Percentiles rank a stretch among this genome's conserved stretches.
These are phyloP conservation scores for Orius insidiosus DNA, from an alignment of 1,140 invertebrate species.

Conservation along the genomic window DNA sequence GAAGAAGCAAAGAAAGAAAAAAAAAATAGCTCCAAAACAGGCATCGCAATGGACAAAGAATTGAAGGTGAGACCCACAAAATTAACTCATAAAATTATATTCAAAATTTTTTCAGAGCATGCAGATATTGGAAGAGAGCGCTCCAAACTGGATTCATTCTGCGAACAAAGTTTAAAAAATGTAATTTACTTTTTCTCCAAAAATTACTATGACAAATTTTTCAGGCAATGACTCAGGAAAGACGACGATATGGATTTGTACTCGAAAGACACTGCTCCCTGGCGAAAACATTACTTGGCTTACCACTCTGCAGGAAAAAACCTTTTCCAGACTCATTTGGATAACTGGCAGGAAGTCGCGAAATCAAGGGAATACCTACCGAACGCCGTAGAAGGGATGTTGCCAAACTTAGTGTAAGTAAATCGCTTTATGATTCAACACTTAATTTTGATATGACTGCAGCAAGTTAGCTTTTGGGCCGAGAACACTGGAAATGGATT, in stretches of 20 bases:
- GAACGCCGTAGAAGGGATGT: constrained; percentile 60
- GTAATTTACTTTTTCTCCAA: constrained; percentile 35
- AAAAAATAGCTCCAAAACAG: constrained; percentile 56
- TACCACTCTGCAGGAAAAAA: constrained; percentile 64
- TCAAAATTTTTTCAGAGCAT: constrained; percentile 57
- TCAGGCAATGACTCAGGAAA: constrained; percentile 85
- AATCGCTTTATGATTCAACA: background rate
- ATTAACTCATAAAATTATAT: too few relatives aligned
- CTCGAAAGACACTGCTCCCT: constrained; percentile 78
- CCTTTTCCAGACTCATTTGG: constrained; percentile 59
- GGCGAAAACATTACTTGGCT: constrained; percentile 77
- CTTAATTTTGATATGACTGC: constrained; percentile 15
- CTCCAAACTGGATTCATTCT: constrained; percentile 73
- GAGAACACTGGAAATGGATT: constrained; percentile 52
- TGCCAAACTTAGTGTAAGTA: constrained; percentile 49
- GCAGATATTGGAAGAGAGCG: constrained; percentile 77
- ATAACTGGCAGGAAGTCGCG: constrained; percentile 76
- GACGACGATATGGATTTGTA: constrained; percentile 81
- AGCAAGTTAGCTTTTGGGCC: constrained; percentile 59
- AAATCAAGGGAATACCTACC: constrained; percentile 68
- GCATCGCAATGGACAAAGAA: constrained; percentile 69
- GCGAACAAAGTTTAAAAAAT: constrained; percentile 77
- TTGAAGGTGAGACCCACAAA: constrained; percentile 49
- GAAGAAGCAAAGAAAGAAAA: constrained; percentile 76
- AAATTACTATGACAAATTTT: too few relatives aligned